A percentile compares a stretch with the other conserved stretches of the same genome.
Conservation (phyloP, 2,113 vertebrate species). For the Syrmaticus mikado region DNA sequence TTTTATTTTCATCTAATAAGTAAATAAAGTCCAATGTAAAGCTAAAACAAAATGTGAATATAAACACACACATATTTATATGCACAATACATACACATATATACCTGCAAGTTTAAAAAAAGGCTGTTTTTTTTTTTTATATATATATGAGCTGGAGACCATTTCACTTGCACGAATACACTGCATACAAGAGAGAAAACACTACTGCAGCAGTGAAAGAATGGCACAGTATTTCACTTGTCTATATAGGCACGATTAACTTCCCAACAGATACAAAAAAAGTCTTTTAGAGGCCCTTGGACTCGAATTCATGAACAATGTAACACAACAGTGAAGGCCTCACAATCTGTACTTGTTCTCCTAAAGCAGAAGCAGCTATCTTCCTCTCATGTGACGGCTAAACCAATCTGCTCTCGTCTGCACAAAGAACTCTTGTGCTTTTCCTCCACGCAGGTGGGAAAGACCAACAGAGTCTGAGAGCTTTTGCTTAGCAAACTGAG, state of each 20-base stretch:
- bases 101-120: neutral
- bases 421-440: conserved; percentile 79
- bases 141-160: neutral
- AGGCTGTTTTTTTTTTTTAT: neutral
- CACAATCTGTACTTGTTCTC: conserved; percentile 66
- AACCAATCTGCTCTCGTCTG: conserved; percentile 54
- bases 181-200: neutral
- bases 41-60: neutral
- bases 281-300: conserved; percentile 24
- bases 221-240: conserved; percentile 37
- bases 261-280: conserved; percentile 39
- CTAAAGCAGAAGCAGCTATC: conserved; percentile 67
- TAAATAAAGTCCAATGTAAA: neutral
- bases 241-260: conserved; percentile 48
- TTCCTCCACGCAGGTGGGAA: conserved; percentile 70
- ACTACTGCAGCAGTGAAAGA: neutral
- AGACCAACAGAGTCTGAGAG: conserved; percentile 45
- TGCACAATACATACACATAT: no score
- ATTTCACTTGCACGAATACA: neutral
- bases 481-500: conserved; percentile 15
- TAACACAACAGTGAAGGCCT: conserved; percentile 24
- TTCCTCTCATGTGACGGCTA: conserved; percentile 77
- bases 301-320: conserved; percentile 57
- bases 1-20: neutral
- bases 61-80: no score